Conservation (phyloP, 2,888 invertebrate genomes). For the Euzetes globulus region DNA sequence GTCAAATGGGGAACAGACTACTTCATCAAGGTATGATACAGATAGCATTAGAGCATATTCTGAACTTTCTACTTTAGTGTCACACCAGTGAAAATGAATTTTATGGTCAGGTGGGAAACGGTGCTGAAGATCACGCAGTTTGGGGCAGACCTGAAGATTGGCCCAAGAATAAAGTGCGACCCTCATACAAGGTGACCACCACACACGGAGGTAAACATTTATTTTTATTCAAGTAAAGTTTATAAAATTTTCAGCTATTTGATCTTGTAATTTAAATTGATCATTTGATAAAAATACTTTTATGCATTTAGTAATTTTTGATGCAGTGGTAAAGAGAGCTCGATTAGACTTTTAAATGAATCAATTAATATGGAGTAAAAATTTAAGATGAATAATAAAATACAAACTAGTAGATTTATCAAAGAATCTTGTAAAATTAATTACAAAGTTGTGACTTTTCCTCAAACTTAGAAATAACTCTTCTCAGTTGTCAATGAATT, state of each 20-base stretch:
- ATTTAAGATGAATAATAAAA: too few species aligned
- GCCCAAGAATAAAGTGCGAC: background rate
- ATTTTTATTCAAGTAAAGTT: background rate
- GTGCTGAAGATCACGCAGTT: background rate
- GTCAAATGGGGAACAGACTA: constrained; percentile 18
- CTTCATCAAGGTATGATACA: background rate
- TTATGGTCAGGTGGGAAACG: constrained; percentile 3
- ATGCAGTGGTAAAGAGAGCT: too few species aligned
- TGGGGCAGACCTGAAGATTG: background rate
- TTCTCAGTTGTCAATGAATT: background rate
- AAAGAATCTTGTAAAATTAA: too few species aligned
- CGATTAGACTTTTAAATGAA: too few species aligned
- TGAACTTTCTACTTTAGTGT: background rate
- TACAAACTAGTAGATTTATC: too few species aligned
- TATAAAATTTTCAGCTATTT: too few species aligned
- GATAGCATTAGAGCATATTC: background rate
- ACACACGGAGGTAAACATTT: background rate
- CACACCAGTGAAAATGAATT: background rate
- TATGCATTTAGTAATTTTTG: too few species aligned
- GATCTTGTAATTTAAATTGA: too few species aligned
- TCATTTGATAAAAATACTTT: too few species aligned
- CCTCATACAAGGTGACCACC: background rate
- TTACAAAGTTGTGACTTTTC: too few species aligned
- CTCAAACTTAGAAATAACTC: too few species aligned
- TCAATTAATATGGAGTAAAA: too few species aligned